phyloP scores from a whole-genome alignment of 2,797 vertebrate genomes.

The Sandelia bainsii region DNA sequence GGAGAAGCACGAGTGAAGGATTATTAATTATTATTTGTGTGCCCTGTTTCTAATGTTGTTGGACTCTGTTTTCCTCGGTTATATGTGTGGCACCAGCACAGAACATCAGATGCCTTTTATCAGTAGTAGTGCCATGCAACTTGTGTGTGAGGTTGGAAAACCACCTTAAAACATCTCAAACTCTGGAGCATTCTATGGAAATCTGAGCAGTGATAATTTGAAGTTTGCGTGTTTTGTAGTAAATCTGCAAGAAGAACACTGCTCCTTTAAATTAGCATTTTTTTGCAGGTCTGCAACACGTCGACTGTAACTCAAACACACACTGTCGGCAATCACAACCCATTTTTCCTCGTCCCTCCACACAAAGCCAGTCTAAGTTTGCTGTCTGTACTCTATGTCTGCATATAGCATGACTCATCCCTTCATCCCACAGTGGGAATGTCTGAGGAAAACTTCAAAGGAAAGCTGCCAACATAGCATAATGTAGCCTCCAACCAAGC shows the following conservation, averaged over 20 bases:
- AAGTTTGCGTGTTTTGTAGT: neutral
- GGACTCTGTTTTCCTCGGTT: too few species aligned
- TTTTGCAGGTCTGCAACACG: slow-evolving; percentile 24
- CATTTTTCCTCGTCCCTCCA: neutral
- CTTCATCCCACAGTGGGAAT: slow-evolving; percentile 41
- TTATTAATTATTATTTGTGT: too few species aligned
- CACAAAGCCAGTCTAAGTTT: slow-evolving; percentile 32
- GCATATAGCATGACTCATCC: slow-evolving; percentile 58
- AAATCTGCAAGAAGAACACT: neutral
- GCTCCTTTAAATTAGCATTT: neutral
- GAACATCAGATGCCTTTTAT: too few species aligned
- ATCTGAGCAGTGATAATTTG: neutral
- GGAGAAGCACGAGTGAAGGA: too few species aligned
- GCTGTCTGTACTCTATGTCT: slow-evolving; percentile 40
- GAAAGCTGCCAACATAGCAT: neutral
- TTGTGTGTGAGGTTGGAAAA: neutral
- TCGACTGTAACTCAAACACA: slow-evolving; percentile 17
- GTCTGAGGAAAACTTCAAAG: slow-evolving; percentile 52
- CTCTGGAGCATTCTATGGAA: neutral
- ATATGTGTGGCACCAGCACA: too few species aligned
- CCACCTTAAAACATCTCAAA: neutral
- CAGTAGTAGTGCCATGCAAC: too few species aligned
- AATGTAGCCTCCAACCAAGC: slow-evolving; percentile 7
- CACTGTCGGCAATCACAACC: neutral
- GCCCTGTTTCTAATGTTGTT: too few species aligned